Conservation (phyloP, 2,888 invertebrate genomes). For the Nycteola revayana region DNA sequence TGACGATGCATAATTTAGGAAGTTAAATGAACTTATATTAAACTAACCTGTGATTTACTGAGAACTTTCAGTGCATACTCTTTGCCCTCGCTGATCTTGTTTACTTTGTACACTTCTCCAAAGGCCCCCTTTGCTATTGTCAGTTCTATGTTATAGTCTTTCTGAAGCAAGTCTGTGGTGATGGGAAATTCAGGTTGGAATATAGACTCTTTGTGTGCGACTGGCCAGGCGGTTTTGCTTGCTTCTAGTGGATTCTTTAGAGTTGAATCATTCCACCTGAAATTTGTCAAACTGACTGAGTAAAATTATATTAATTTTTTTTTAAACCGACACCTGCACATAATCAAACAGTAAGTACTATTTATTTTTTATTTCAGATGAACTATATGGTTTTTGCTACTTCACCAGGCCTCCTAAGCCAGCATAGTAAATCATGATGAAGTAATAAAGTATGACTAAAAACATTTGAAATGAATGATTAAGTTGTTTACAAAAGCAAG, state of each 20-base stretch:
- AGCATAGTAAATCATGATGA: too few species aligned
- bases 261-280: constrained; percentile 86
- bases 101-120: constrained; percentile 93
- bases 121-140: constrained; percentile 94
- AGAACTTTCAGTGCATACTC: constrained; percentile 93
- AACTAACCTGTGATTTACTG: constrained; percentile 87
- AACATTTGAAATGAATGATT: too few species aligned
- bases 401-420: too few species aligned
- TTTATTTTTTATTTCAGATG: too few species aligned
- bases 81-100: constrained; percentile 83
- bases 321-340: too few species aligned
- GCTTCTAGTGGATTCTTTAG: constrained; percentile 80
- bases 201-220: constrained; percentile 90
- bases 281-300: too few species aligned
- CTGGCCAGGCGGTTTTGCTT: constrained; percentile 91
- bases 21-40: neutral
- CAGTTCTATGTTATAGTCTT: constrained; percentile 85
- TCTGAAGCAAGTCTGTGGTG: constrained; percentile 80
- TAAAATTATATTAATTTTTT: too few species aligned
- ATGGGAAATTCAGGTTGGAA: constrained; percentile 95
- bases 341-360: too few species aligned
- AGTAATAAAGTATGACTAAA: too few species aligned
- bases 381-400: too few species aligned
- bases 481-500: too few species aligned
- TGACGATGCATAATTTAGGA: too few species aligned